phyloP scores from a whole-genome alignment of 2,113 vertebrate genomes.

The Oceanodroma tethys region DNA sequence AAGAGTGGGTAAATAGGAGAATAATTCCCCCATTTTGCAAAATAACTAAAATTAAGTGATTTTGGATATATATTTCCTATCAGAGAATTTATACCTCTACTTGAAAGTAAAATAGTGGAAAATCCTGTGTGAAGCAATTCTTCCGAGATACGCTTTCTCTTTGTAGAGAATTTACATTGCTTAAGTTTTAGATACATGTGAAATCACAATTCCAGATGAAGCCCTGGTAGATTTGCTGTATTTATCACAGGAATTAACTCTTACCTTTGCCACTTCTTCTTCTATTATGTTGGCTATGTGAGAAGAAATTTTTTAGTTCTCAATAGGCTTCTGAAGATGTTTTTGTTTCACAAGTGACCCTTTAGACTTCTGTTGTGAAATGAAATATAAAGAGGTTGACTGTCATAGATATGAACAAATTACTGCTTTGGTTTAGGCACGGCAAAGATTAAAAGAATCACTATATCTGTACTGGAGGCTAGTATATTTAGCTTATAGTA shows the following conservation, averaged over 20 bases:
- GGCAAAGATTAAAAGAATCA: background rate
- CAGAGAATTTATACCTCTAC: background rate
- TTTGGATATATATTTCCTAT: background rate
- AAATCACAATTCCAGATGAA: background rate
- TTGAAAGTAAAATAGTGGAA: background rate
- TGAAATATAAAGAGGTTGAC: background rate
- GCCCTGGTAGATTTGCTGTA: background rate
- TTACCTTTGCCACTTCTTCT: background rate
- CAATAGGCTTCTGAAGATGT: background rate
- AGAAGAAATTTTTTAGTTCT: background rate
- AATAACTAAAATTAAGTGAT: background rate
- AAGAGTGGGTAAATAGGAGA: background rate
- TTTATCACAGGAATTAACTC: background rate
- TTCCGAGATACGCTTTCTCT: background rate
- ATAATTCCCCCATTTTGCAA: background rate
- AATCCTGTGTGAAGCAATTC: background rate
- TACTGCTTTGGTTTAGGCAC: background rate
- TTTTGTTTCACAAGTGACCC: background rate
- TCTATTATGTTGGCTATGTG: background rate
- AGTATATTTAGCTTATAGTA: background rate
- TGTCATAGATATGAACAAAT: background rate
- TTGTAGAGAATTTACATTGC: background rate
- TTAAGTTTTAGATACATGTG: background rate
- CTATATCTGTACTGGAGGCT: background rate
- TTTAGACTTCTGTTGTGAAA: background rate